Evolutionary conservation across 2,888 invertebrate species (phyloP).

Genomic region (Sialis lutaria): DNA sequence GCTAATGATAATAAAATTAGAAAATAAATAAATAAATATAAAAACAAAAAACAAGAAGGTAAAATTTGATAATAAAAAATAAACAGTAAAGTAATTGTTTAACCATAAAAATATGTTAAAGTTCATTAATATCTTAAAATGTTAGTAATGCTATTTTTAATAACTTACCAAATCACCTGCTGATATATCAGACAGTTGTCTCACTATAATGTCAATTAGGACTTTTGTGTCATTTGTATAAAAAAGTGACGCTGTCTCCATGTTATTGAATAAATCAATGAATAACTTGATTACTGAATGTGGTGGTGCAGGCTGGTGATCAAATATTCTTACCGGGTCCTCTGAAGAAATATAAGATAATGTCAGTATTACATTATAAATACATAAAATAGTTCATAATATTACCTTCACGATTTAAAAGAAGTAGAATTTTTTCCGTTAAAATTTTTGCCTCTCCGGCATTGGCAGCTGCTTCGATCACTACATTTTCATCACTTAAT

Average conservation of each 20-base stretch:
- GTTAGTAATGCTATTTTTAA: no score
- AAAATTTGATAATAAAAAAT: no score
- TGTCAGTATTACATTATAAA: no score
- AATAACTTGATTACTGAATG: slow-evolving; percentile 82
- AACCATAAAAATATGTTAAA: no score
- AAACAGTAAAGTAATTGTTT: no score
- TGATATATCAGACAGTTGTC: slow-evolving; percentile 78
- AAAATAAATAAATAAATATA: no score
- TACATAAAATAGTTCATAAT: slow-evolving; percentile 4
- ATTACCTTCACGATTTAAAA: slow-evolving; percentile 80
- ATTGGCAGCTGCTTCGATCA: slow-evolving; percentile 50
- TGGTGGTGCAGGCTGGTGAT: slow-evolving; percentile 60
- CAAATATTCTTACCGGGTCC: slow-evolving; percentile 73
- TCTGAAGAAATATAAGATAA: slow-evolving; percentile 32
- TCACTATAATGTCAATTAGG: slow-evolving; percentile 78
- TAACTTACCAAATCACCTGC: slow-evolving; percentile 61
- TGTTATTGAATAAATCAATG: slow-evolving; percentile 66
- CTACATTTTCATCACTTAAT: slow-evolving; percentile 44
- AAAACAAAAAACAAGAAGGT: no score
- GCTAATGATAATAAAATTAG: slow-evolving; percentile 19
- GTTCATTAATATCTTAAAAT: no score
- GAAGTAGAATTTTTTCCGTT: slow-evolving; percentile 73
- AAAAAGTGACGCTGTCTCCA: slow-evolving; percentile 68
- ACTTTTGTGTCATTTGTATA: slow-evolving; percentile 93
- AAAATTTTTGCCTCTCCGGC: slow-evolving; percentile 65